Base-by-base conservation (phyloP, 2,888 invertebrate species). In the Agonopterix subpropinquella region DNA sequence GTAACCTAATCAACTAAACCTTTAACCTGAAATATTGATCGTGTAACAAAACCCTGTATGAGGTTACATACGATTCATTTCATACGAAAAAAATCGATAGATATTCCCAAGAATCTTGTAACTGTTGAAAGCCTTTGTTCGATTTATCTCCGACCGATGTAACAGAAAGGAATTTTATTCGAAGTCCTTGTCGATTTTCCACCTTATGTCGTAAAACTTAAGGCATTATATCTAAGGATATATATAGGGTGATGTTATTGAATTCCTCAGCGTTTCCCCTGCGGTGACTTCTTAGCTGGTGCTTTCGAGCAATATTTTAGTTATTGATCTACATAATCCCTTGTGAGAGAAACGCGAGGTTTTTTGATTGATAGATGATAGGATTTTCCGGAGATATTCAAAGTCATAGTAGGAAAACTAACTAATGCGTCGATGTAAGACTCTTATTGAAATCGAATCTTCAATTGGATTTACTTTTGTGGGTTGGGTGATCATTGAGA, bases 161-260 rank as follows among this genome's bases (percentile, higher is more conserved):
- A 54, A 59, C 58, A 63, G 64, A 59, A 49, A 42, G 50, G 48
- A 56, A 59, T 61, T 64, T 59, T 55, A 49, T 57, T 54, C 50
- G 48, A 49, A 36, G 47, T 41, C 41, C 43, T 43, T 41, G 39
- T 35, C 41, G 54, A 62, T 53, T 61, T 61, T 63, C 54, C 53
- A 57, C 55, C 53, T 58, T 61, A 56, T 55, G 47, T 47, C 44
- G 48, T 18, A 11, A 37, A 13, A 63, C 63, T 58, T 57, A 61
- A 57, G 49, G 61, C 57, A 28, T 39, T 36, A 56, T 56, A 47
- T 53, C 51, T 52, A 49, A 47, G 57, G 49, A 39, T 64, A 62
- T 65, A 68, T 72, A 67, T 70, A 67, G 74, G 60, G 65, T 70
- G 70, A 70, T 71, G 69, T 75, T 73, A 73, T 74, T 70, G 71